Conservation (phyloP, 2,113 vertebrate species). For the Sisor rabdophorus region DNA sequence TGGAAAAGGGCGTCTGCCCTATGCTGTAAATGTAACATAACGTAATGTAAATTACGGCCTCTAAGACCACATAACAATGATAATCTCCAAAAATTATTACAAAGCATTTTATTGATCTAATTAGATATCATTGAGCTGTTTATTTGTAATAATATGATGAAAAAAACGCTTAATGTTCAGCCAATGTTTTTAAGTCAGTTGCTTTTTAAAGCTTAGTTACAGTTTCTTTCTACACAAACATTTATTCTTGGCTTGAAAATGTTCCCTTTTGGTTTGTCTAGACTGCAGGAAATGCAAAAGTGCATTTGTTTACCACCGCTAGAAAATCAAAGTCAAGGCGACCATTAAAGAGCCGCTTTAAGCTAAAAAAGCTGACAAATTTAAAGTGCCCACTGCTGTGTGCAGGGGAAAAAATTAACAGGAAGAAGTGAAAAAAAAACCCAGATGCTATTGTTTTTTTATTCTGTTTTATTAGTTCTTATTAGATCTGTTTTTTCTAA, state of each 20-base stretch:
- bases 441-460: background rate
- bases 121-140: background rate
- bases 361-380: slow-evolving; percentile 43
- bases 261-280: slow-evolving; percentile 59
- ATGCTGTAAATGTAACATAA: no score
- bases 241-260: slow-evolving; percentile 34
- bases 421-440: background rate
- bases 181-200: background rate
- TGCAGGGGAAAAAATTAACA: background rate
- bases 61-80: background rate
- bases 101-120: background rate
- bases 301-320: slow-evolving; percentile 64
- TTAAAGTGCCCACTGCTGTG: slow-evolving; percentile 38
- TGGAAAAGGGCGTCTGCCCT: no score
- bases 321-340: slow-evolving; percentile 54
- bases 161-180: background rate
- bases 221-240: slow-evolving; percentile 33
- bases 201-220: slow-evolving; percentile 5
- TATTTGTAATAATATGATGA: background rate
- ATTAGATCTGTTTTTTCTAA: background rate
- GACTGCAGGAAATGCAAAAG: slow-evolving; percentile 70
- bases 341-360: slow-evolving; percentile 52
- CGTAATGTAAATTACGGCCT: background rate
- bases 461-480: background rate
- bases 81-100: background rate